Base-by-base conservation (phyloP, 2,113 vertebrate species). In the Ondatra zibethicus region DNA sequence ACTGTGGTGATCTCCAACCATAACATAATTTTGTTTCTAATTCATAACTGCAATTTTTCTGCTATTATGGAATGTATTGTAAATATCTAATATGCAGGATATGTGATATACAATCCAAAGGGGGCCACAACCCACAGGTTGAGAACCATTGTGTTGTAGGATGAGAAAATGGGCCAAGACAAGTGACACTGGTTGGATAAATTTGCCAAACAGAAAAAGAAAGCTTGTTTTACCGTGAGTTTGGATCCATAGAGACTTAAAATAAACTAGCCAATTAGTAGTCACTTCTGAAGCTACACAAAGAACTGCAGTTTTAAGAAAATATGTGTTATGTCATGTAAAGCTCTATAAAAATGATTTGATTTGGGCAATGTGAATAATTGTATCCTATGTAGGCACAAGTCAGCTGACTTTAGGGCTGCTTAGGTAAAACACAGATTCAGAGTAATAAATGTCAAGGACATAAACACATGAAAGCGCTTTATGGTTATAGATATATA, bases 401-500 rank as follows among this genome's bases (percentile, higher is more conserved):
- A 93, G 78, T 81, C 14, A 77, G 42, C 21, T 89, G 25, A 89
- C 66, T 94, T 96, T 86, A 75, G 86, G 50, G 21, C 31, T 66
- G 13, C 14, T 87, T 88, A 47, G 13, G n/a, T 33, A 81, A 5
- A 85, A 88, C 65, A 36, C 75, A 92, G 12, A 81, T 3, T 58
- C 84, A 80, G 86, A 88, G 58, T 89, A 55, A 92, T 65, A 96
- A 91, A 80, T 86, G 13, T 50, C n/a, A 95, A 91, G 55, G 8
- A 82, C 14, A 58, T 17, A 96, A 21, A 61, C 75, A 70, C 63
- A 87, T 89, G n/a, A 17, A 92, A 66, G 4, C 73, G 76, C 45
- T 65, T 92, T 92, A 72, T 95, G 88, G 73, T 73, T 94, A 42
- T 52, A 90, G 42, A 61, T 52, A 84, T n/a, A 93, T 73, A 36